Evolutionary conservation across 2,888 invertebrate genomes (phyloP).

Genomic region (Caenorhabditis panamensis): DNA sequence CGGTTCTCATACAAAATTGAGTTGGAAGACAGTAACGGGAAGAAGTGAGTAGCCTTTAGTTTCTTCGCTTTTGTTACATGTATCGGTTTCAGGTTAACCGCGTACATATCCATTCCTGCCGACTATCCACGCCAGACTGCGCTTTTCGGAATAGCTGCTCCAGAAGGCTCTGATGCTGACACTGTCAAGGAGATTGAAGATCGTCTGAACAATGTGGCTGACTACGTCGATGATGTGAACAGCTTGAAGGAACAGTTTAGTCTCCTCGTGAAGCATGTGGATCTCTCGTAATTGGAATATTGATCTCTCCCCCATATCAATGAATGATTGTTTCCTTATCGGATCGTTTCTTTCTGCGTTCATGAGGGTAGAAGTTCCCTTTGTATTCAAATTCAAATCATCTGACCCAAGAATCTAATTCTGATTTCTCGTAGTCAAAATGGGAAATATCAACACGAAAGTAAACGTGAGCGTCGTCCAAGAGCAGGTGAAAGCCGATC

Average conservation of each 20-base stretch:
- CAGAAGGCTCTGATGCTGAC: conserved; percentile 28
- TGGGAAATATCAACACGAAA: conserved; percentile 68
- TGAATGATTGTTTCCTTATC: conserved; percentile 1
- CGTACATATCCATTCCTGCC: conserved; percentile 40
- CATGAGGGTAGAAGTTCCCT: neutral
- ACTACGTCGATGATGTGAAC: conserved; percentile 34
- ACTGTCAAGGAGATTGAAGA: conserved; percentile 48
- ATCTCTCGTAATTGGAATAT: conserved; percentile 26
- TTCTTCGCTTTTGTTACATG: neutral
- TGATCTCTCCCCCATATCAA: conserved; percentile 20
- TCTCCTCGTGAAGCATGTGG: conserved; percentile 33
- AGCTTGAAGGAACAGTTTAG: conserved; percentile 43
- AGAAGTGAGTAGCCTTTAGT: conserved; percentile 16
- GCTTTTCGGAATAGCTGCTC: conserved; percentile 35
- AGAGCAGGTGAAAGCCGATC: conserved; percentile 62
- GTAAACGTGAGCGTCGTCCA: conserved; percentile 64
- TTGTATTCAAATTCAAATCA: neutral
- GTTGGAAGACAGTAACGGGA: conserved; percentile 10
- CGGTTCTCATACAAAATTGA: conserved; percentile 50
- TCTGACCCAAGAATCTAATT: neutral
- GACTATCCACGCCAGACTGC: conserved; percentile 48
- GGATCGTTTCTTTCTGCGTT: neutral
- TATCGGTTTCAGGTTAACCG: conserved; percentile 25
- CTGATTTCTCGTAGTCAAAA: conserved; percentile 18
- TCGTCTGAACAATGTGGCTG: conserved; percentile 36